phyloP scores from a whole-genome alignment of 2,797 vertebrate species.

The Rhincodon typus region DNA sequence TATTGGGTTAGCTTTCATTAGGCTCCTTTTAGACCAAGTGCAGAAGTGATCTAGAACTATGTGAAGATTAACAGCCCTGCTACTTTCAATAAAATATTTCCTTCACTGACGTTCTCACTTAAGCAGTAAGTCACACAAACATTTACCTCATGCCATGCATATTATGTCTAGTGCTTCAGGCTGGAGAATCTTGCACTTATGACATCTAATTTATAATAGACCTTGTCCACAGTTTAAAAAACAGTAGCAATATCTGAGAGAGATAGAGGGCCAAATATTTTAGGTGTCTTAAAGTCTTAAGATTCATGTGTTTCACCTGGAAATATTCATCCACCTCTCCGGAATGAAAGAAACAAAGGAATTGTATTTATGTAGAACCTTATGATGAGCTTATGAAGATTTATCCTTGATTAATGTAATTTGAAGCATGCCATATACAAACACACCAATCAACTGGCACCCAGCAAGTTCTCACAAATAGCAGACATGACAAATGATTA shows the following conservation, averaged over 20 bases:
- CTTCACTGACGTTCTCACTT: not conserved
- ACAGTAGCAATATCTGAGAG: not conserved
- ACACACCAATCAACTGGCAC: not conserved
- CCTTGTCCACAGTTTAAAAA: not conserved
- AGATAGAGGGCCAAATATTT: not conserved
- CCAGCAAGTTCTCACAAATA: not conserved
- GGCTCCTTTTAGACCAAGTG: not conserved
- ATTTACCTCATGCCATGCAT: not conserved
- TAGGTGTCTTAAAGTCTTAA: not conserved
- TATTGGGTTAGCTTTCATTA: not conserved
- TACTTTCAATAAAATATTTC: not conserved
- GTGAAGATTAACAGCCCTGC: not conserved
- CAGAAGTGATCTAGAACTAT: not conserved
- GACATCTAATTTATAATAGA: not conserved
- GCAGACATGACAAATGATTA: not conserved
- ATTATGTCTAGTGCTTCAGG: not conserved
- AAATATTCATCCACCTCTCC: not conserved
- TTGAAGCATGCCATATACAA: not conserved
- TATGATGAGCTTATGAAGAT: not conserved
- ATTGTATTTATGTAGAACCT: not conserved
- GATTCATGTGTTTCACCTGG: not conserved
- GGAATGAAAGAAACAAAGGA: not conserved
- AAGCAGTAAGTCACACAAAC: not conserved
- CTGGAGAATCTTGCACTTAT: not conserved
- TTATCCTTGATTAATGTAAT: not conserved